Percentiles rank a stretch among this genome's conserved stretches.
phyloP scores from a whole-genome alignment of 2,113 vertebrate genomes.

The Antechinus stuartii region DNA sequence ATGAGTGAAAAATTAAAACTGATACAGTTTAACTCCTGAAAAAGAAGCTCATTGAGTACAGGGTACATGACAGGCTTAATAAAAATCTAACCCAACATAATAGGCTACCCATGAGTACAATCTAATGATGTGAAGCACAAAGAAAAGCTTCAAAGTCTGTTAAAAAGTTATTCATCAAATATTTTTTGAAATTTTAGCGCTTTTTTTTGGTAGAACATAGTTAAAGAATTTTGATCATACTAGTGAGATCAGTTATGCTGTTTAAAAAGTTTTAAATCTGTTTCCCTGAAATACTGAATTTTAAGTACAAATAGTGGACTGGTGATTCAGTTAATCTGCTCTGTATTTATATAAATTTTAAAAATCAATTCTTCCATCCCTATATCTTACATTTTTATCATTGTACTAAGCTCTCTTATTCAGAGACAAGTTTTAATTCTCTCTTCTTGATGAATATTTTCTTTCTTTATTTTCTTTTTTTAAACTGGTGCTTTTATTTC shows the following conservation, averaged over 20 bases:
- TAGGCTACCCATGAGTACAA: not conserved
- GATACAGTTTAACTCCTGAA: not conserved
- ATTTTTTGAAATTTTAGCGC: constrained; percentile 1
- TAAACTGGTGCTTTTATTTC: not conserved
- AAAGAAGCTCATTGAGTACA: not conserved
- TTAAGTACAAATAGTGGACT: not conserved
- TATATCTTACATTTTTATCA: constrained; percentile 51
- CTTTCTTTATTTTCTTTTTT: constrained; percentile 6
- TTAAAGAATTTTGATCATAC: constrained; percentile 43
- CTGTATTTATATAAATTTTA: constrained; percentile 44
- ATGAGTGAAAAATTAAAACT: constrained; percentile 41
- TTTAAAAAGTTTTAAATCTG: constrained; percentile 42
- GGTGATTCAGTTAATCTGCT: not conserved
- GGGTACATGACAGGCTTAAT: not conserved
- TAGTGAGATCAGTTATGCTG: not conserved
- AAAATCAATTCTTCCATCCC: constrained; percentile 11
- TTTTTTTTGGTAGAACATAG: not conserved
- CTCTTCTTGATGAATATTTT: constrained; percentile 40
- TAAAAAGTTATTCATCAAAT: not conserved
- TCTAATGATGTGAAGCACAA: not conserved
- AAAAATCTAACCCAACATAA: not conserved
- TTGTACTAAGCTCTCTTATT: constrained; percentile 5
- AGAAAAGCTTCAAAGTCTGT: not conserved
- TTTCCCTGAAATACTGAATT: constrained; percentile 45
- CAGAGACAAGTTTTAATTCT: constrained; percentile 5